Conservation (phyloP, 2,888 invertebrate genomes). For the Pogonocherus hispidulus region DNA sequence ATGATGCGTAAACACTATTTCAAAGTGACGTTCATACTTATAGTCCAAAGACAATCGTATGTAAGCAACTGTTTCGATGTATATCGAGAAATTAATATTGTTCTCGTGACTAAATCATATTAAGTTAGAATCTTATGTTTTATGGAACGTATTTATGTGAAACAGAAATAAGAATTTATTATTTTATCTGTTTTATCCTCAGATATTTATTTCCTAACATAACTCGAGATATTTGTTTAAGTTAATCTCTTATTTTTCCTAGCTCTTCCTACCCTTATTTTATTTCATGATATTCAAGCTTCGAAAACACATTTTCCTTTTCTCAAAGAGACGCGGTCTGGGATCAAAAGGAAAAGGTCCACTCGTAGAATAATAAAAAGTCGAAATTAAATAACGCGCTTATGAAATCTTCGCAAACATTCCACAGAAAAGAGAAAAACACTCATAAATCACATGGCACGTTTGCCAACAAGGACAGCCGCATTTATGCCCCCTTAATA, state of each 20-base stretch:
- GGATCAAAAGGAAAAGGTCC: background rate
- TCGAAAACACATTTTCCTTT: background rate
- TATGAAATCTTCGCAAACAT: constrained; percentile 1
- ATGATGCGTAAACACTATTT: too few species aligned
- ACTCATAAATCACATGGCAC: background rate
- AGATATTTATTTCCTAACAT: background rate
- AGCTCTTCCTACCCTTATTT: background rate
- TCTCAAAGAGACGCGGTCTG: background rate
- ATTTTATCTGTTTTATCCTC: background rate
- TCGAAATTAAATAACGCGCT: constrained; percentile 3
- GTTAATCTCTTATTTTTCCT: background rate
- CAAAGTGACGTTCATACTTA: too few species aligned
- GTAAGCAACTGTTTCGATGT: too few species aligned
- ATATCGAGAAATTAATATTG: too few species aligned
- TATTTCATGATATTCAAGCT: background rate
- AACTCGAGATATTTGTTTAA: background rate
- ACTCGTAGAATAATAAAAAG: background rate
- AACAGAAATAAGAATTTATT: background rate
- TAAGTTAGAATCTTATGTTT: too few species aligned
- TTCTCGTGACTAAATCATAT: too few species aligned
- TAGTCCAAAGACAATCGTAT: too few species aligned
- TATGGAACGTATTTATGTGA: background rate
- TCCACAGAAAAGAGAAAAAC: background rate
- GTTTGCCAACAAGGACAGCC: background rate
- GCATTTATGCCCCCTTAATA: constrained; percentile 20